A percentile compares a stretch with the other conserved stretches of the same genome.
phyloP scores from a whole-genome alignment of 2,888 invertebrate species.

The Diplazon laetatorius region DNA sequence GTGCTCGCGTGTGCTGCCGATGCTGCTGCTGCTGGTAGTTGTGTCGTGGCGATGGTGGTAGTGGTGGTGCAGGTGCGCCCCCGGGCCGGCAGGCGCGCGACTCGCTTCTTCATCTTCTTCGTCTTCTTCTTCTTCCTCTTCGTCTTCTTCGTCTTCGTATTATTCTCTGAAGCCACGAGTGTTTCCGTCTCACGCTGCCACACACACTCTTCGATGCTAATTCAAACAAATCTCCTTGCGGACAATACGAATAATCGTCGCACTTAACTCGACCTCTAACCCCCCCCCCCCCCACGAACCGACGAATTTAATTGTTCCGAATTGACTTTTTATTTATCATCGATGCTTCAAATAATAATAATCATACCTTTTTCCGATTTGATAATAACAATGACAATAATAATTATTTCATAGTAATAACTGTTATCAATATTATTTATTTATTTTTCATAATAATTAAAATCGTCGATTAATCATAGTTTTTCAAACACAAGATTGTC shows the following conservation, averaged over 20 bases:
- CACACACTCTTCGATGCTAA: slow-evolving; percentile 35
- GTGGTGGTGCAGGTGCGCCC: slow-evolving; percentile 57
- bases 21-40: slow-evolving; percentile 23
- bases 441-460: too few species aligned
- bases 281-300: too few species aligned
- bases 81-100: slow-evolving; percentile 48
- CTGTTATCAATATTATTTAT: too few species aligned
- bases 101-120: slow-evolving; percentile 49
- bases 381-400: too few species aligned
- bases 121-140: slow-evolving; percentile 20
- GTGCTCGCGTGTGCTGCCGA: slow-evolving; percentile 19
- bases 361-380: too few species aligned
- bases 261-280: not conserved
- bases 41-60: slow-evolving; percentile 18
- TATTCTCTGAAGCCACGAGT: slow-evolving; percentile 7
- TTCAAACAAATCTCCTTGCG: slow-evolving; percentile 37
- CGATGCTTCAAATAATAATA: too few species aligned
- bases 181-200: slow-evolving; percentile 16
- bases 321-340: too few species aligned
- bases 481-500: too few species aligned
- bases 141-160: not conserved
- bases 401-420: too few species aligned
- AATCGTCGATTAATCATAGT: too few species aligned
- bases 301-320: too few species aligned
- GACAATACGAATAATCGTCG: not conserved